Evolutionary conservation across 2,797 vertebrate genomes (phyloP), one percentile per base, ranked within the genome.

Genomic region (Girardinus metallicus): DNA sequence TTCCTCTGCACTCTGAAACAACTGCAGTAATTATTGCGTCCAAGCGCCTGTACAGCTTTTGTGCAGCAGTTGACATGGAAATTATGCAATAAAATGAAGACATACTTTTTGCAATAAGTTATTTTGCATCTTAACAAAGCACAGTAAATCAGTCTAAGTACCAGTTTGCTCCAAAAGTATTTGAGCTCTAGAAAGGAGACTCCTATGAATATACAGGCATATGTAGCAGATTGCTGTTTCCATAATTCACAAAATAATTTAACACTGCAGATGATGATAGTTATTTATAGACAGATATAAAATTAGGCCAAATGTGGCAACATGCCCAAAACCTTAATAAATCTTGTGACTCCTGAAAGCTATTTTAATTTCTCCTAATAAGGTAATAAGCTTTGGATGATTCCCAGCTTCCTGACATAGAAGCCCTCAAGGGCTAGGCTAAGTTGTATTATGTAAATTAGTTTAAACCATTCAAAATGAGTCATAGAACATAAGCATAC

Each of bases 381-480:
- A 49, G 21, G 47, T 73, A 49, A 34, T 36, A 39, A n/a, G 31
- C 23, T 73, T 73, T 73, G 31, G 46, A 49, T 51, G 16, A 73
- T 34, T 73, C 31, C 44, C 6, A 12, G 39, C 72, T 73, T 73
- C 46, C 47, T 73, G 9, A 72, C 44, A 72, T 11, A 68, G 55
- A 76, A 64, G 29, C 3, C 8, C 73, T 53, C 75, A 57, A 34
- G 81, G 76, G 73, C 64, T 70, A 77, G 83, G 76, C 83, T 87
- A 83, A 68, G 71, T 81, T 83, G 80, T 75, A 81, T 79, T 89
- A 88, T 89, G 75, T 73, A 87, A 88, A 91, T 85, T 0, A 36
- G 34, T 16, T 64, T 64, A 62, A 62, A 9, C 31, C 62, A 64
- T 36, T 64, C 62, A 36, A 7, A 64, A 64, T 36, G 29, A 64